Base-by-base conservation (phyloP, 2,797 vertebrate species). In the Sparidentex hasta region DNA sequence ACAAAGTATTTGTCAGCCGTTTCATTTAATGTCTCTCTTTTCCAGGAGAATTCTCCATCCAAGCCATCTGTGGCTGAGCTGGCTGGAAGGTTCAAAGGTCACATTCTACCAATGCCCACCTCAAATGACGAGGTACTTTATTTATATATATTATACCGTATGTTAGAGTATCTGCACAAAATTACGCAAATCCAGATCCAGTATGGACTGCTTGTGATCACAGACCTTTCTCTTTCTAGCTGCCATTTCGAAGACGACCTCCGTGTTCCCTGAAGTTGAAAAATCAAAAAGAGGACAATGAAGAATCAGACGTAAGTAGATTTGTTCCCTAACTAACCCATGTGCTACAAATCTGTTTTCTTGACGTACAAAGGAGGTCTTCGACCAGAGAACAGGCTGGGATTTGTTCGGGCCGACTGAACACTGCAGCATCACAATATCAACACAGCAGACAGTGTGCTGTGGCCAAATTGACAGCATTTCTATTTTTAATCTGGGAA, bases 51-150 rank as follows among this genome's bases (percentile, higher is more conserved):
- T 68, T 88, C 90, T 90, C 95, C 97, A 0, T 94, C 95, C 54
- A 93, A 96, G 68, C 94, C 94, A 0, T 98, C 97, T 0, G 97
- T 98, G 92, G 97, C 97, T 55, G 96, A 98, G 91, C 94, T 98
- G 88, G 97, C 97, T 4, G 97, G 96, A 74, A 96, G 94, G 85
- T 96, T 99, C 77, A 95, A 95, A 93, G 96, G 96, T 90, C 96
- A 96, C 65, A 93, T 87, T 78, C 51, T 95, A 16, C 95, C 95
- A 1, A 90, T 65, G 41, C 83, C 94, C 47, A 65, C 83, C 65
- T 94, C 93, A 62, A 96, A 94, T 64, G 95, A 96, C 64, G 96
- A 97, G 95, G 95, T 95, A 48, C 20, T 29, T 29, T 51, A 29
- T 27, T 25, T 20, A 48, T 70, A n/a, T 43, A n/a, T n/a, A n/a